phyloP scores from a whole-genome alignment of 2,797 vertebrate genomes.

The Coendou prehensilis region DNA sequence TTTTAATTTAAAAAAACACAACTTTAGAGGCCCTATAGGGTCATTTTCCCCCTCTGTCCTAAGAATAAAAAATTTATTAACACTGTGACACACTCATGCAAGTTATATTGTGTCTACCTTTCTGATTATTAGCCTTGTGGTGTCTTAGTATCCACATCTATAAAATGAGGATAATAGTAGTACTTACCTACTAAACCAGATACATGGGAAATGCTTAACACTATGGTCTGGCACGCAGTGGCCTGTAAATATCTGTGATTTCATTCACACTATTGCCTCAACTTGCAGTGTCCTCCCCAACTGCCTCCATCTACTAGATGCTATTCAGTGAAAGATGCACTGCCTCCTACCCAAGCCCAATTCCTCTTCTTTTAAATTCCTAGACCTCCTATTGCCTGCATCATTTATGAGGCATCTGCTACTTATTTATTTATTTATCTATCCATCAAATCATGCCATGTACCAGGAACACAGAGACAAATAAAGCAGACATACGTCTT shows the following conservation, averaged over 20 bases:
- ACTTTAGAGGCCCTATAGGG: neutral
- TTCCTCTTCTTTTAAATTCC: conserved; percentile 49
- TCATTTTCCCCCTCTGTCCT: neutral
- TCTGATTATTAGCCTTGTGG: neutral
- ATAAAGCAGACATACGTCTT: conserved; percentile 25
- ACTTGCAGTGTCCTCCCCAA: neutral
- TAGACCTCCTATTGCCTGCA: neutral
- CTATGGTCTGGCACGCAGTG: neutral
- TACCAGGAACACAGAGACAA: neutral
- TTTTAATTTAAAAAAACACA: conserved; percentile 43
- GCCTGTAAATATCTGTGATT: neutral
- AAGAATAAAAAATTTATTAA: conserved; percentile 38
- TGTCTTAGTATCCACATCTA: neutral
- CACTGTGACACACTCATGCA: neutral
- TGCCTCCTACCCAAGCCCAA: neutral
- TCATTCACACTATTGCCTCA: neutral
- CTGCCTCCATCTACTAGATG: neutral
- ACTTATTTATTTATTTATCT: conserved; percentile 27
- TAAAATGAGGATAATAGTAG: neutral
- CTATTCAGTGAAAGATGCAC: neutral
- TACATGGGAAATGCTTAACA: conserved; percentile 40
- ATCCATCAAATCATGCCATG: neutral
- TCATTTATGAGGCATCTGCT: conserved; percentile 36
- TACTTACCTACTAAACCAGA: neutral
- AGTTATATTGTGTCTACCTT: conserved; percentile 16